Evolutionary conservation across 1,140 invertebrate species (phyloP), one percentile per base, ranked within the genome.

Genomic region (Gryon sp.): DNA sequence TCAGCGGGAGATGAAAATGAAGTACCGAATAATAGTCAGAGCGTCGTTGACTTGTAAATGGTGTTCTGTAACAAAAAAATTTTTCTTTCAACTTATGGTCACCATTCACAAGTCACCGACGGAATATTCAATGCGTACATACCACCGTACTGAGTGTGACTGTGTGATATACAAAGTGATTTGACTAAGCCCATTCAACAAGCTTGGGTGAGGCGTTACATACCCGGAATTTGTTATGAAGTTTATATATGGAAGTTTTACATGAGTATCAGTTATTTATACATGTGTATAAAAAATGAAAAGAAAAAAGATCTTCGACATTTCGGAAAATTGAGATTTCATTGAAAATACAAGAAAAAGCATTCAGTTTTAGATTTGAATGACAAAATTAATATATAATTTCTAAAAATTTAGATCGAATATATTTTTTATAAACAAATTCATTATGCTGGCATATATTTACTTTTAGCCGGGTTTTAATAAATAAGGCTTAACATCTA

Each of bases 111-210:
- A 28, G 14, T 11, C 28, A 36, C 4, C 60, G 22, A 11, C 32
- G 2, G 57, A 63, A 48, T 48, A 66, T 65, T 66, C 18, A 66
- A 66, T 40, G 62, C 72, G 82, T 87, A 83, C 82, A 84, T 84
- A 83, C 83, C 84, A 87, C 82, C 79, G 80, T 80, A 82, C 82
- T 76, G 78, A 81, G 80, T 84, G 80, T 83, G 84, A 84, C 84
- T 73, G 85, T 86, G 85, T 87, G 86, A 88, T 88, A 87, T 84
- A 85, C 82, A 78, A 84, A 86, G 84, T 86, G 82, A 88, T 85
- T 87, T 85, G 86, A 88, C 79, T 81, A 85, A 83, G 68, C 83
- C 85, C 83, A 82, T 83, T 80, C 75, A 45, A 78, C 52, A 55
- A 79, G 70, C 43, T 43, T 50, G 68, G 57, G 32, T 63, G 59